These are phyloP conservation scores for Theodoxus fluviatilis DNA, from an alignment of 2,888 invertebrate species.

Conservation along the genomic window DNA sequence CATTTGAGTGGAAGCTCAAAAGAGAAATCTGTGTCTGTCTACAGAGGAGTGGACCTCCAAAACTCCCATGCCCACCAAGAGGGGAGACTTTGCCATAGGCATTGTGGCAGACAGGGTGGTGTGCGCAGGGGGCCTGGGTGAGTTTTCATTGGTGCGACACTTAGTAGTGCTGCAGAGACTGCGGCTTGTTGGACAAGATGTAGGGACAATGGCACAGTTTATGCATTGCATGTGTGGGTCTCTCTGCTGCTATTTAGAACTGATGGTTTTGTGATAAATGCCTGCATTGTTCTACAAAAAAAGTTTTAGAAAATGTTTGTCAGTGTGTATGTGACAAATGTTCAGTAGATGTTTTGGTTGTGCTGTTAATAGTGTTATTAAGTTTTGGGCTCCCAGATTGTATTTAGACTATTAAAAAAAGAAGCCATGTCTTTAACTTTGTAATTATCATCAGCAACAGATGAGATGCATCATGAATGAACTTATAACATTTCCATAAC, in stretches of 20 bases:
- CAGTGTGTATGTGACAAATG: not conserved
- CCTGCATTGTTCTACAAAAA: not conserved
- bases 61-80: conserved; percentile 52
- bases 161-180: too few relatives aligned
- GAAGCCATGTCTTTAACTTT: too few relatives aligned
- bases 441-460: too few relatives aligned
- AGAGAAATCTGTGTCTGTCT: conserved; percentile 10
- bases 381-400: too few relatives aligned
- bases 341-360: too few relatives aligned
- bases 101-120: conserved; percentile 51
- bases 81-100: conserved; percentile 62
- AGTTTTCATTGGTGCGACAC: conserved; percentile 29
- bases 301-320: not conserved
- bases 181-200: not conserved
- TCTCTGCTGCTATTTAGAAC: not conserved
- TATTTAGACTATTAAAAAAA: too few relatives aligned
- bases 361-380: too few relatives aligned
- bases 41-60: conserved; percentile 56
- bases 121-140: conserved; percentile 62
- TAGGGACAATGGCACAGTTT: not conserved
- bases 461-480: too few relatives aligned
- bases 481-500: too few relatives aligned
- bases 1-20: too few relatives aligned
- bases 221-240: too few relatives aligned
- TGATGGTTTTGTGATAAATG: not conserved